Base-by-base conservation (phyloP, 2,113 vertebrate species). In the Notothenia coriiceps region DNA sequence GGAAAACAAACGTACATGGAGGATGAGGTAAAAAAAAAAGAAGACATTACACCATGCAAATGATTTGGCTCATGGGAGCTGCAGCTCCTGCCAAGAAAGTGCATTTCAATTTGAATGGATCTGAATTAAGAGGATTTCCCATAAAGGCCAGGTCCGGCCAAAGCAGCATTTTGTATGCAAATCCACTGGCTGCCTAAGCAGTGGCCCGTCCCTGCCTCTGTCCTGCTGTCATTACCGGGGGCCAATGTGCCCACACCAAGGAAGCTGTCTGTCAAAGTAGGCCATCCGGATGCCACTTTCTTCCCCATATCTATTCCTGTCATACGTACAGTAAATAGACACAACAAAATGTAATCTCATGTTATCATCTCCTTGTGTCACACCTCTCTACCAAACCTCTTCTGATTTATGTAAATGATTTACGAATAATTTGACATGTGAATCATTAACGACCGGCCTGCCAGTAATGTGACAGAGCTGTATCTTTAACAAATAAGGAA, bases 51-150 rank as follows among this genome's bases (percentile, higher is more conserved):
- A 92, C 88, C 88, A 88, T 93, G 90, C 90, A 93, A 94, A 94
- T 93, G 87, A 93, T 88, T 92, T 94, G 94, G 94, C 93, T 89
- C 86, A 80, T 80, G 78, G 80, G 88, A 90, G 86, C 85, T 70
- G 67, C 59, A 68, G 80, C 80, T 84, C 83, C 92, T 91, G 94
- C 94, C 94, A 94, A 93, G 82, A 91, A 92, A 95, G 93, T 91
- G 89, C 87, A 93, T 95, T 94, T 94, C 89, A 91, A 94, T 94
- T 94, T 93, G 92, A 93, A 95, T 91, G 91, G 88, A 91, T 94
- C 86, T 87, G 90, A 95, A 95, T 94, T 94, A 95, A 95, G 92
- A 94, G 93, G 93, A 94, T 94, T 94, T 93, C 89, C 90, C 84
- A 90, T 89, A 91, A 91, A 93, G 87, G 86, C 86, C 84, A 91